phyloP scores from a whole-genome alignment of 2,888 invertebrate genomes.

The Drosophila maculinotata region DNA sequence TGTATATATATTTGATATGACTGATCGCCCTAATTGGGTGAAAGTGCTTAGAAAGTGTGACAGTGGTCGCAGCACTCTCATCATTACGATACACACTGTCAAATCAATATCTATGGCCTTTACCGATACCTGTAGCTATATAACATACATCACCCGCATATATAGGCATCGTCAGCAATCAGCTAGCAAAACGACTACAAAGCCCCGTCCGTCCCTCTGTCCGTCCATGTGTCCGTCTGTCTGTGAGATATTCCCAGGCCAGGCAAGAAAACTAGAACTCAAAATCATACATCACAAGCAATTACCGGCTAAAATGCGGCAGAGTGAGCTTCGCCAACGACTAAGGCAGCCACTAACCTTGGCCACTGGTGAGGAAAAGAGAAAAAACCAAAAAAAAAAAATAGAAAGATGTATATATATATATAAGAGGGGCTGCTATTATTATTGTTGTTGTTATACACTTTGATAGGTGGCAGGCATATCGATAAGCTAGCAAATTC shows the following conservation, averaged over 20 bases:
- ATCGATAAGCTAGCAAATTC: slow-evolving; percentile 3
- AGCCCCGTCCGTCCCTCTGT: slow-evolving; percentile 16
- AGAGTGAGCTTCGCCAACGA: slow-evolving; percentile 63
- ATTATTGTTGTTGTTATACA: slow-evolving; percentile 70
- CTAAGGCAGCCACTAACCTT: slow-evolving; percentile 68
- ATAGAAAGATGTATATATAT: slow-evolving; percentile 37
- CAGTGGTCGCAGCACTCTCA: slow-evolving; percentile 53
- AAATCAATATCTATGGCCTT: slow-evolving; percentile 77
- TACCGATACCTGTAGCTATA: slow-evolving; percentile 68
- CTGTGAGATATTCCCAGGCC: slow-evolving; percentile 75
- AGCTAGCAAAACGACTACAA: slow-evolving; percentile 63
- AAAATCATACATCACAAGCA: slow-evolving; percentile 81
- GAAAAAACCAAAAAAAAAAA: slow-evolving; percentile 33
- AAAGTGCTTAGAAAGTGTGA: slow-evolving; percentile 80
- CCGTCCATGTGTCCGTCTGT: slow-evolving; percentile 13
- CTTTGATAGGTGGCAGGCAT: slow-evolving; percentile 27
- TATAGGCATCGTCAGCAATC: slow-evolving; percentile 78
- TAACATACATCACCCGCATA: slow-evolving; percentile 79
- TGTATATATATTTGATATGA: slow-evolving; percentile 45
- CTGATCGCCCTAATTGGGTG: slow-evolving; percentile 73
- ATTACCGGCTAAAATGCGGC: slow-evolving; percentile 79
- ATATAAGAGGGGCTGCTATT: slow-evolving; percentile 60
- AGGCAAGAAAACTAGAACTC: slow-evolving; percentile 75
- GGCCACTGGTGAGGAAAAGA: slow-evolving; percentile 54
- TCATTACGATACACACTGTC: slow-evolving; percentile 56